Conservation (phyloP, 2,888 invertebrate genomes). For the Pollenia angustigena region DNA sequence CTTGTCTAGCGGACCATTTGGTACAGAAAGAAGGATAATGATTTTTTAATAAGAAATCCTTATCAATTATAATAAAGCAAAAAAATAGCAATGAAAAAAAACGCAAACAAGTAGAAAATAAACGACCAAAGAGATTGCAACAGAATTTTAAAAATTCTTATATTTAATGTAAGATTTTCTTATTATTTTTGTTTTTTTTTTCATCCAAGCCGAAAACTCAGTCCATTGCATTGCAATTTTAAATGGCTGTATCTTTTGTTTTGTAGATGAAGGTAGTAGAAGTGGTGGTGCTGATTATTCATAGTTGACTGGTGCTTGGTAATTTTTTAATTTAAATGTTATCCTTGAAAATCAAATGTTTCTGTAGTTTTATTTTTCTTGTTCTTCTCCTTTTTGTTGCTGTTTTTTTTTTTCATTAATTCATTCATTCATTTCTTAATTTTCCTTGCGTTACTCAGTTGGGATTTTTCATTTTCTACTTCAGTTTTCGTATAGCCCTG, state of each 20-base stretch:
- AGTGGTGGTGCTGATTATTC: slow-evolving; percentile 18
- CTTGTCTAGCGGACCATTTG: slow-evolving; percentile 9
- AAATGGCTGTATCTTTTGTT: slow-evolving; percentile 19
- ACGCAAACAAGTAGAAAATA: slow-evolving; percentile 1
- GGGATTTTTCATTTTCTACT: slow-evolving; percentile 43
- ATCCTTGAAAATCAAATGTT: slow-evolving; percentile 63
- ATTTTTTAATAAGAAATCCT: slow-evolving; percentile 65
- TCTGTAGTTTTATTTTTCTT: not conserved
- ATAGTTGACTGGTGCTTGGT: slow-evolving; percentile 50
- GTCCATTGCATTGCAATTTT: slow-evolving; percentile 19
- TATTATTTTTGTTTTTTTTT: not conserved
- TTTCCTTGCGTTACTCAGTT: slow-evolving; percentile 23
- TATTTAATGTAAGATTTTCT: slow-evolving; percentile 7
- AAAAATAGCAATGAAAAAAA: not conserved
- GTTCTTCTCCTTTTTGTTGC: not conserved
- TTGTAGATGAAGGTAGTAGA: too few species aligned
- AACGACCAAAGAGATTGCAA: not conserved
- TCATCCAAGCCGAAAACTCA: slow-evolving; percentile 2
- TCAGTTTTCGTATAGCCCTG: slow-evolving; percentile 38
- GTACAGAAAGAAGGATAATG: slow-evolving; percentile 51
- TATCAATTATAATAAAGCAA: slow-evolving; percentile 52
- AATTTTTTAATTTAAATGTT: slow-evolving; percentile 70
- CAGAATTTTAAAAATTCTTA: slow-evolving; percentile 29
- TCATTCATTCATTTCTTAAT: slow-evolving; percentile 41
- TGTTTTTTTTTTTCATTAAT: slow-evolving; percentile 40